Conservation (phyloP, 2,113 vertebrate genomes). For the Sorex fumeus region DNA sequence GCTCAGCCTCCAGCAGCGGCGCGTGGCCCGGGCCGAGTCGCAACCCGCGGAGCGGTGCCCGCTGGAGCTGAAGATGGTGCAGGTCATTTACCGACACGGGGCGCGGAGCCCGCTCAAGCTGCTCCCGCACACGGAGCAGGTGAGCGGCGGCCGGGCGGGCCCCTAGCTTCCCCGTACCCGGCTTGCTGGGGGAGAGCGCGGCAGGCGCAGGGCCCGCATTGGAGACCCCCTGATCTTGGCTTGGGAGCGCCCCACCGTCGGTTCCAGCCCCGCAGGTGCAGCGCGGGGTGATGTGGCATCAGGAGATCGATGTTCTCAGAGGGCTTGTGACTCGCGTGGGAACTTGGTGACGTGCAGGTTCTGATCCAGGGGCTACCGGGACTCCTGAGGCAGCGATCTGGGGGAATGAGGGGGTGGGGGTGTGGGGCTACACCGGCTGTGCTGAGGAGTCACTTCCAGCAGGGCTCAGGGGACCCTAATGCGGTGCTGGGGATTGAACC, state of each 20-base stretch:
- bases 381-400: too few relatives aligned
- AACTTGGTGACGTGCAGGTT: background rate
- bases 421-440: too few relatives aligned
- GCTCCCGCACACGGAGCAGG: slow-evolving; percentile 92
- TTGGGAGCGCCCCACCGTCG: background rate
- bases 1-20: slow-evolving; percentile 87
- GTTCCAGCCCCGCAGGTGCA: background rate
- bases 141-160: slow-evolving; percentile 66
- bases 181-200: background rate
- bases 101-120: slow-evolving; percentile 94
- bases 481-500: too few relatives aligned
- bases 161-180: too few relatives aligned
- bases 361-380: background rate
- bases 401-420: too few relatives aligned
- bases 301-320: background rate
- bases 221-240: background rate
- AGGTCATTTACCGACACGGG: slow-evolving; percentile 94
- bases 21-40: slow-evolving; percentile 48
- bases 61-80: slow-evolving; percentile 92
- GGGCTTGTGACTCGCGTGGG: background rate
- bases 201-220: background rate
- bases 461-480: too few relatives aligned
- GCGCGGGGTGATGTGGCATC: background rate
- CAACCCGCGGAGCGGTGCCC: slow-evolving; percentile 65
- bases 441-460: too few relatives aligned